These are phyloP conservation scores for Acheta domesticus DNA, from an alignment of 2,888 invertebrate genomes.

Conservation along the genomic window DNA sequence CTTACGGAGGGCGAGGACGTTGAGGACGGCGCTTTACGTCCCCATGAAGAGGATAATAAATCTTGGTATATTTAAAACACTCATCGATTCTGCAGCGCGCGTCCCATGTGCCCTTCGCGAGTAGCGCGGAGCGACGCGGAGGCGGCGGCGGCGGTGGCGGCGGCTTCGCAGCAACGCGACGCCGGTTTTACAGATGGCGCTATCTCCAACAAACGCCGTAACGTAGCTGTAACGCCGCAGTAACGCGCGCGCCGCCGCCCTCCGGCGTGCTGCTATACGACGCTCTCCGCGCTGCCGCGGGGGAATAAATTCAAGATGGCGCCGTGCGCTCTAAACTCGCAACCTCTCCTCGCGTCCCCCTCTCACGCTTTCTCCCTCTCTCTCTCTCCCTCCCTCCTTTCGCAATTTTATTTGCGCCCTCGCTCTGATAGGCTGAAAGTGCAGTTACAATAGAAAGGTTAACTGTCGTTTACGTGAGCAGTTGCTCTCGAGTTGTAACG, in stretches of 20 bases:
- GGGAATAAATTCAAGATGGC: neutral
- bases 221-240: neutral
- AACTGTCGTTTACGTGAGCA: slow-evolving; percentile 2
- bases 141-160: neutral
- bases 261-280: no score
- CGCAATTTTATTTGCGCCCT: neutral
- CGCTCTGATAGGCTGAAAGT: neutral
- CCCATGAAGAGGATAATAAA: neutral
- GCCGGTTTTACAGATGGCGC: neutral
- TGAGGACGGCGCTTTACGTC: neutral
- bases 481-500: slow-evolving; percentile 9
- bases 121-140: neutral
- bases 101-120: neutral
- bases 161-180: no score
- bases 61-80: neutral
- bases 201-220: neutral
- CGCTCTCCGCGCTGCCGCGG: no score
- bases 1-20: neutral
- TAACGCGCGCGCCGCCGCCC: no score
- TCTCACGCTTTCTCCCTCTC: neutral
- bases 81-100: neutral
- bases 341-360: neutral
- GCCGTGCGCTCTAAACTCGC: neutral
- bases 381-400: neutral
- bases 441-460: slow-evolving; percentile 18